Conservation (phyloP, 2,113 vertebrate species). For the Psettodes erumei region DNA sequence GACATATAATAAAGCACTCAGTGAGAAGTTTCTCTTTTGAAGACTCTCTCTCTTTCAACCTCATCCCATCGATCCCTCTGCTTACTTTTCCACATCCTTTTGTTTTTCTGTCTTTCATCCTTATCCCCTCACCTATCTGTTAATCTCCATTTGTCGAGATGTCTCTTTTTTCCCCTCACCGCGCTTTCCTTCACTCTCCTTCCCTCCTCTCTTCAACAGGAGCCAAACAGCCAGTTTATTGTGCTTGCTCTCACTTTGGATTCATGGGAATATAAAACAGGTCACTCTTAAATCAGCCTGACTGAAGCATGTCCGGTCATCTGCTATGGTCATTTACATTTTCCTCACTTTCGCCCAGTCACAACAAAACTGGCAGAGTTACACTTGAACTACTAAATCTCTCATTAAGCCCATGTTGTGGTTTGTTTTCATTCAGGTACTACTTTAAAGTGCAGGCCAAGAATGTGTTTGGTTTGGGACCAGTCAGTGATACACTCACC, state of each 20-base stretch:
- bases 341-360: constrained; percentile 33
- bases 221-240: constrained; percentile 57
- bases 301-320: constrained; percentile 45
- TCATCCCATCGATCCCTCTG: neutral
- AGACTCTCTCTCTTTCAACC: constrained; percentile 2
- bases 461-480: constrained; percentile 94
- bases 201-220: constrained; percentile 25
- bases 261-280: constrained; percentile 39
- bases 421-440: constrained; percentile 85
- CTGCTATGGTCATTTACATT: constrained; percentile 60
- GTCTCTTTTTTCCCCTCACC: constrained; percentile 33
- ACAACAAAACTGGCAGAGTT: constrained; percentile 34
- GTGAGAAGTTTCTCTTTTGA: constrained; percentile 27
- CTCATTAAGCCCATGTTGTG: constrained; percentile 11
- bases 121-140: constrained; percentile 31
- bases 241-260: constrained; percentile 44
- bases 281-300: constrained; percentile 50
- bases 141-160: constrained; percentile 26
- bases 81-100: constrained; percentile 40
- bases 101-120: constrained; percentile 21
- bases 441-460: constrained; percentile 98
- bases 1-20: constrained; percentile 29
- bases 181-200: neutral
- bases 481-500: constrained; percentile 90
- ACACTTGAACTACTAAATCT: constrained; percentile 18